These are phyloP conservation scores for Caenorhabditis briggsae DNA, from an alignment of 1,140 invertebrate genomes.

Conservation along the genomic window DNA sequence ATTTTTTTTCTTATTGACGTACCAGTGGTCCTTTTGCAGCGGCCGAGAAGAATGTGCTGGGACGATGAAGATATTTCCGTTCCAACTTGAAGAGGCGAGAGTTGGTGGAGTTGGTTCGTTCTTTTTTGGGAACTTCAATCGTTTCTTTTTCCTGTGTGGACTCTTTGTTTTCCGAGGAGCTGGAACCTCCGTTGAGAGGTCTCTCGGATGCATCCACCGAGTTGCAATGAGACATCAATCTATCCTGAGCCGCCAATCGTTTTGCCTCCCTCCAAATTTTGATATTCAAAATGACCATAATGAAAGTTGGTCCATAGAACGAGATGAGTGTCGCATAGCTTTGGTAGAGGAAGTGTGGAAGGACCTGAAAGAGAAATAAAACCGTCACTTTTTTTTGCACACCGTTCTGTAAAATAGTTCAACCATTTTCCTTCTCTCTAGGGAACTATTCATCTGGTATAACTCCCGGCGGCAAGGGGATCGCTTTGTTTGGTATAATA, in stretches of 20 bases:
- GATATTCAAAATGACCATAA: constrained; percentile 80
- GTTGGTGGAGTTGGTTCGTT: constrained; percentile 42
- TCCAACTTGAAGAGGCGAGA: constrained; percentile 60
- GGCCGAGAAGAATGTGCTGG: constrained; percentile 66
- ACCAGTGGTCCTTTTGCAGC: constrained; percentile 71
- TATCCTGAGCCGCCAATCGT: constrained; percentile 79
- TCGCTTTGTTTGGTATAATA: constrained; percentile 20
- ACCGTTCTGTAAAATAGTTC: background rate
- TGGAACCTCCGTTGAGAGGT: constrained; percentile 1
- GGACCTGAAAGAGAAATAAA: constrained; percentile 72
- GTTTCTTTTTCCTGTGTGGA: background rate
- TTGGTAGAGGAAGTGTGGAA: constrained; percentile 76
- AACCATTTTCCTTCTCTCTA: background rate
- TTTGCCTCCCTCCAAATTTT: constrained; percentile 80
- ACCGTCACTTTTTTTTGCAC: constrained; percentile 62
- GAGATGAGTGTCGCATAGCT: constrained; percentile 80
- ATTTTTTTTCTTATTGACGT: constrained; percentile 5
- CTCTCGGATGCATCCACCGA: constrained; percentile 25
- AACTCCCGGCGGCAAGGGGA: background rate
- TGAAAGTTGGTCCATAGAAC: constrained; percentile 80
- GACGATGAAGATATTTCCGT: constrained; percentile 70
- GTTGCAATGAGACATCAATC: constrained; percentile 38
- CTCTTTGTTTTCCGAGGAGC: constrained; percentile 10
- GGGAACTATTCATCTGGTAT: constrained; percentile 40
- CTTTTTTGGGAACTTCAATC: constrained; percentile 49